Percentiles rank a stretch among this genome's conserved stretches.
Conservation (phyloP, 1,140 invertebrate genomes). For the Portunus trituberculatus region DNA sequence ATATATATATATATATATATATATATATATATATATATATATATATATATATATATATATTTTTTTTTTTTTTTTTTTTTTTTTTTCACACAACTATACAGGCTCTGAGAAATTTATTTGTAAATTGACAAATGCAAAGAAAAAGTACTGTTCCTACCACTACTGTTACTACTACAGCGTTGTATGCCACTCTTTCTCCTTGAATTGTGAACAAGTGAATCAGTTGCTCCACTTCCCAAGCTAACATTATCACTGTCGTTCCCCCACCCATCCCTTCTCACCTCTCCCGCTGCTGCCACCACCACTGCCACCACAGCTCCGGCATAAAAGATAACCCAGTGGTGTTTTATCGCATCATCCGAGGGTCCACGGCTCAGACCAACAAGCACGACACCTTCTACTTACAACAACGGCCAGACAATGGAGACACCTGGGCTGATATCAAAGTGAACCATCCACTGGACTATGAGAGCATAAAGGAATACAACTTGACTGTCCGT, state of each 20-base stretch:
- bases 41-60: too few relatives aligned
- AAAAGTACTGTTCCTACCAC: neutral
- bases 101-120: neutral
- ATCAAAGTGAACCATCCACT: slow-evolving; percentile 97
- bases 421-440: slow-evolving; percentile 95
- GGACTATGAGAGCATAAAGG: slow-evolving; percentile 96
- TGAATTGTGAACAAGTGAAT: slow-evolving; percentile 6
- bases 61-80: too few relatives aligned
- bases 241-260: slow-evolving; percentile 47
- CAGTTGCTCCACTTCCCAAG: slow-evolving; percentile 23
- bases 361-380: slow-evolving; percentile 95
- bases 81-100: neutral
- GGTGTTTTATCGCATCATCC: slow-evolving; percentile 96
- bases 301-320: slow-evolving; percentile 85
- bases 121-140: too few relatives aligned
- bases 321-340: slow-evolving; percentile 97
- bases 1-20: too few relatives aligned
- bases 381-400: slow-evolving; percentile 98
- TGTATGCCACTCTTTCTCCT: neutral
- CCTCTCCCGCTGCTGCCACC: neutral
- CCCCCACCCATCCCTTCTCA: neutral
- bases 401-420: slow-evolving; percentile 93
- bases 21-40: too few relatives aligned
- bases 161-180: neutral
- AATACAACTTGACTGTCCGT: slow-evolving; percentile 97